Evolutionary conservation across 2,113 vertebrate genomes (phyloP).

Genomic region (Chlorodrepanis virens): DNA sequence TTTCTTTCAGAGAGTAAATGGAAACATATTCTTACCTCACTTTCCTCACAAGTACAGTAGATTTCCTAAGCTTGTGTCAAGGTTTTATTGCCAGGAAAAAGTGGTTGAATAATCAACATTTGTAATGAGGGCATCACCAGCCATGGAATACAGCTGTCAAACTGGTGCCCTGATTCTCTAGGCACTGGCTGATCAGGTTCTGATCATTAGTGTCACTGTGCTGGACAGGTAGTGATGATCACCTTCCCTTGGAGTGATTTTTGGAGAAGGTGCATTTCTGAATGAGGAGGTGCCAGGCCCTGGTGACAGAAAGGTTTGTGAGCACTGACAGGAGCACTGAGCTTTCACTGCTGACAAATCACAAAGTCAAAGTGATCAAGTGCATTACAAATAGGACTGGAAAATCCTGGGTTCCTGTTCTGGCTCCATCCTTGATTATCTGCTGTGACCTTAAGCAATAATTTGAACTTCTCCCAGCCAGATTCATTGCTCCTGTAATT

Average conservation of each 20-base stretch:
- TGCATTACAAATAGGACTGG: constrained; percentile 3
- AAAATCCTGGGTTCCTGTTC: not conserved
- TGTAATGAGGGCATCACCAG: constrained; percentile 70
- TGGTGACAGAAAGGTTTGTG: not conserved
- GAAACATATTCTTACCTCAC: constrained; percentile 80
- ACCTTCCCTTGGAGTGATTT: not conserved
- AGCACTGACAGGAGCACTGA: not conserved
- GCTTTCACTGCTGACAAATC: not conserved
- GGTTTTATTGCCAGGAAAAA: constrained; percentile 79
- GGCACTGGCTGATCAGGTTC: not conserved
- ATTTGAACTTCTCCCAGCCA: not conserved
- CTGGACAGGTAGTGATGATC: not conserved
- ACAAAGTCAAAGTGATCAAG: not conserved
- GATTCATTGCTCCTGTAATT: constrained; percentile 28
- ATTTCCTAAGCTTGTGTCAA: constrained; percentile 75
- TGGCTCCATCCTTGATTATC: not conserved
- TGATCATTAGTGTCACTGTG: not conserved
- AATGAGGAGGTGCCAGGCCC: not conserved
- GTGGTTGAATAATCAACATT: constrained; percentile 66
- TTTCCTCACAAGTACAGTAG: constrained; percentile 81
- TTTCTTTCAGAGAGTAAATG: constrained; percentile 78
- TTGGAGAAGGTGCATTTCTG: not conserved
- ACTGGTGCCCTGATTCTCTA: constrained; percentile 22
- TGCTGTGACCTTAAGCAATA: constrained; percentile 38
- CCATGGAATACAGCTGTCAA: constrained; percentile 65